These are phyloP conservation scores for Apotomis turbidana DNA, from an alignment of 2,888 invertebrate genomes.

Conservation along the genomic window DNA sequence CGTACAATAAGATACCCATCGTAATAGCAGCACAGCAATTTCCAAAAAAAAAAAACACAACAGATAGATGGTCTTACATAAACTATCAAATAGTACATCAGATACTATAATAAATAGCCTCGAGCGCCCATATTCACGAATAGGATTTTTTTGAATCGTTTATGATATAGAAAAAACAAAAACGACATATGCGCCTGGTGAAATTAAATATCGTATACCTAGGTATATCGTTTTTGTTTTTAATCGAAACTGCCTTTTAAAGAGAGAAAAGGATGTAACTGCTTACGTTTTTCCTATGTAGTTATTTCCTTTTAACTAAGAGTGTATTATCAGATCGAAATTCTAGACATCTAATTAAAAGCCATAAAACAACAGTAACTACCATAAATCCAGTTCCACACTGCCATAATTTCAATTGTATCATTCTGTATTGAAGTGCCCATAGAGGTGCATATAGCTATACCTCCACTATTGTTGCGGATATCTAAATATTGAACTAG, in stretches of 20 bases:
- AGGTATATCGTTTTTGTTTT: not conserved
- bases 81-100: not conserved
- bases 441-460: not conserved
- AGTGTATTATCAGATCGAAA: not conserved
- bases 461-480: not conserved
- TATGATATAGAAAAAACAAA: not conserved
- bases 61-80: not conserved
- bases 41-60: not conserved
- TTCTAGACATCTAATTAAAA: conserved; percentile 12
- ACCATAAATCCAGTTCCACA: not conserved
- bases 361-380: conserved; percentile 4
- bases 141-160: not conserved
- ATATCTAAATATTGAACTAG: conserved; percentile 21
- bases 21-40: not conserved
- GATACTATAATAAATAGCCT: not conserved
- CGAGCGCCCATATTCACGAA: not conserved
- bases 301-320: not conserved
- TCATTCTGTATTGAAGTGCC: not conserved
- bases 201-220: not conserved
- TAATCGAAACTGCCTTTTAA: not conserved
- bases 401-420: not conserved
- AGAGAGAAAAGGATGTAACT: not conserved
- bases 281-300: not conserved
- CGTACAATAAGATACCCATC: not conserved
- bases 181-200: not conserved